Percentiles rank a stretch among this genome's conserved stretches.
Conservation (phyloP, 35 echinoderm and acorn worm species). For the Patiria miniata region DNA sequence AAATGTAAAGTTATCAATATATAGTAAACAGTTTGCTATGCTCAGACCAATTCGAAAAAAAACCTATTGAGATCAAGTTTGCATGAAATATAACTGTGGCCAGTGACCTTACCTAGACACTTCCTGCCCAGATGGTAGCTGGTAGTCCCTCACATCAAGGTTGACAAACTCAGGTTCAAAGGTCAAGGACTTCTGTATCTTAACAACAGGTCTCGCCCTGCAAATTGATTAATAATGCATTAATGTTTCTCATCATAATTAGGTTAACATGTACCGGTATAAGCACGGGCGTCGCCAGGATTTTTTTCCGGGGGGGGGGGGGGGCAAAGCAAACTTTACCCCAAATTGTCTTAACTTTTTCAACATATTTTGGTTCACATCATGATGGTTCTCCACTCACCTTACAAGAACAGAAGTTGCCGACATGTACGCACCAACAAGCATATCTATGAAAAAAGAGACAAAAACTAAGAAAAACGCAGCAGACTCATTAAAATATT, state of each 20-base stretch:
- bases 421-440: slow-evolving; percentile 53
- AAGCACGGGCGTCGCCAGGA: too few species aligned
- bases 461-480: not conserved
- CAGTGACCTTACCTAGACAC: not conserved
- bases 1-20: too few species aligned
- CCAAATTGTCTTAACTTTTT: too few species aligned
- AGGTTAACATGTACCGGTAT: too few species aligned
- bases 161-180: slow-evolving; percentile 17
- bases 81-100: too few species aligned
- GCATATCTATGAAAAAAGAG: slow-evolving; percentile 26
- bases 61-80: too few species aligned
- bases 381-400: not conserved
- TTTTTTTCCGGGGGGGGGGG: too few species aligned
- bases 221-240: not conserved
- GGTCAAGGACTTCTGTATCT: not conserved
- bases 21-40: too few species aligned
- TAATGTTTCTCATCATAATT: too few species aligned
- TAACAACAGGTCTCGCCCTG: slow-evolving; percentile 43
- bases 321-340: too few species aligned
- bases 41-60: too few species aligned
- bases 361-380: too few species aligned
- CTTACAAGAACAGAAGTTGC: slow-evolving; percentile 53
- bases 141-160: not conserved
- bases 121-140: not conserved
- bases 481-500: not conserved